phyloP scores from a whole-genome alignment of 2,888 invertebrate genomes.

The Mythimna impura region DNA sequence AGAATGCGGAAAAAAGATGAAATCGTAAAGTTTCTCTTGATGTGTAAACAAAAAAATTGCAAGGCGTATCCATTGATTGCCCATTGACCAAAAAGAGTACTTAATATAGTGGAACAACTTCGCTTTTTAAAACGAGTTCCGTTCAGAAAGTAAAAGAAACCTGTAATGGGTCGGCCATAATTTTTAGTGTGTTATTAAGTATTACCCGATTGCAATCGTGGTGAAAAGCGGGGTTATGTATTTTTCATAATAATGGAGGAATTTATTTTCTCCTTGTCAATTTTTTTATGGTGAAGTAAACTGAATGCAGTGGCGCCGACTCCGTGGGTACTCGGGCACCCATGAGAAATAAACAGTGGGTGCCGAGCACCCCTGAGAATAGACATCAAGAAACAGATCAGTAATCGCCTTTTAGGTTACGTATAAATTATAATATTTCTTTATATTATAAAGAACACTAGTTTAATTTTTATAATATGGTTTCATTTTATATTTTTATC shows the following conservation, averaged over 20 bases:
- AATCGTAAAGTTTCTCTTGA: constrained; percentile 28
- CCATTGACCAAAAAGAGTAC: constrained; percentile 21
- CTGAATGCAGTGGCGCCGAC: too few species aligned
- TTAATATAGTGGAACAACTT: constrained; percentile 6
- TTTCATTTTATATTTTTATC: too few species aligned
- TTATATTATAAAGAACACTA: too few species aligned
- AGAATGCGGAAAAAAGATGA: background rate
- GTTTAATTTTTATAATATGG: too few species aligned
- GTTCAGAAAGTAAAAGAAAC: constrained; percentile 47
- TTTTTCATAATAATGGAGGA: constrained; percentile 23
- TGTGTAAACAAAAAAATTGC: constrained; percentile 30
- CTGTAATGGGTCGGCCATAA: constrained; percentile 5
- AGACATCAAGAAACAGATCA: too few species aligned
- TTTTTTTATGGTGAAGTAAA: too few species aligned
- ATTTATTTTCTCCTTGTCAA: background rate
- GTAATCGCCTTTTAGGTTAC: too few species aligned
- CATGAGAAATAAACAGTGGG: too few species aligned
- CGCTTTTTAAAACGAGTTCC: constrained; percentile 52
- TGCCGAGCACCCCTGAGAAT: too few species aligned
- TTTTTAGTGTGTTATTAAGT: constrained; percentile 5
- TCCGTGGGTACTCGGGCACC: too few species aligned
- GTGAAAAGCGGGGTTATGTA: constrained; percentile 20
- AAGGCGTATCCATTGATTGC: constrained; percentile 26
- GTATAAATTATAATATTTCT: too few species aligned
- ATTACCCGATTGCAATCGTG: constrained; percentile 4